A percentile compares a stretch with the other conserved stretches of the same genome.
Conservation (phyloP, 2,113 vertebrate species). For the Rhinichthys klamathensis region DNA sequence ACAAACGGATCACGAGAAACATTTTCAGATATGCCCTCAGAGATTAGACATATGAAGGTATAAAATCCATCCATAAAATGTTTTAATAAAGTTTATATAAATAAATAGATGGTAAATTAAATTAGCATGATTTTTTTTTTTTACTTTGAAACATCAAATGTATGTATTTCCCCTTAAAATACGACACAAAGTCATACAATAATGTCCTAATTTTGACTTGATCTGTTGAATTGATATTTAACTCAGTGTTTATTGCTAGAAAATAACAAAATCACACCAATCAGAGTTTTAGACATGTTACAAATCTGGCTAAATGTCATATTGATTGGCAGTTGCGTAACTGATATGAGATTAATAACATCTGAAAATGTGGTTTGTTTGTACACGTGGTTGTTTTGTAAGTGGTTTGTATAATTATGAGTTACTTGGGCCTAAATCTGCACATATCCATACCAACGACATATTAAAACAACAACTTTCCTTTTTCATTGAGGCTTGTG, state of each 20-base stretch:
- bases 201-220: background rate
- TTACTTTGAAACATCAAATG: background rate
- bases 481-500: slow-evolving; percentile 5
- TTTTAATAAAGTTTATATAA: background rate
- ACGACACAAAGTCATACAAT: background rate
- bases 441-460: background rate
- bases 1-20: background rate
- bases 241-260: background rate
- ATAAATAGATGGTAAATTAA: background rate
- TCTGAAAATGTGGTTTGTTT: background rate
- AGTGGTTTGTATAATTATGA: background rate
- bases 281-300: background rate
- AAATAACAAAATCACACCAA: background rate
- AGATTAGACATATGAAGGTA: background rate
- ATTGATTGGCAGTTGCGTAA: background rate
- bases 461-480: slow-evolving; percentile 8
- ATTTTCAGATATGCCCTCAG: background rate
- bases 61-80: background rate
- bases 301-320: background rate
- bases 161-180: background rate
- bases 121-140: too few relatives aligned
- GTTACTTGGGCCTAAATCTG: background rate
- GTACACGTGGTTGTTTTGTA: background rate
- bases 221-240: background rate
- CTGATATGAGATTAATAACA: slow-evolving; percentile 8